Conservation (phyloP, 2,113 vertebrate species). For the Myiopsitta monachus region DNA sequence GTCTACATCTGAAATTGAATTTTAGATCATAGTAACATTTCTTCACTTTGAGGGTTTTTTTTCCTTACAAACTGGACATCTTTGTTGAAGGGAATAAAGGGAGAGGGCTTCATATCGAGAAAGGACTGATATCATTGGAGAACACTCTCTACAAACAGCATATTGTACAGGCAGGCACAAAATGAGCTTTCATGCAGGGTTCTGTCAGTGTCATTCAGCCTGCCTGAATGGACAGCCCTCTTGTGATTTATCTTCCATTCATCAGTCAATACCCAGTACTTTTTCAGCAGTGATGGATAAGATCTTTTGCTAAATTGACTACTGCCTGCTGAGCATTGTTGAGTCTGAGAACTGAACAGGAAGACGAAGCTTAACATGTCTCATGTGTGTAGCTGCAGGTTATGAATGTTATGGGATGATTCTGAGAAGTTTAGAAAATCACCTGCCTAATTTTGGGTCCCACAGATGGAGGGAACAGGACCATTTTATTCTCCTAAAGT, state of each 20-base stretch:
- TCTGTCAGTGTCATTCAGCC: conserved; percentile 75
- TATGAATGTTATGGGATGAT: background rate
- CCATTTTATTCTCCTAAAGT: background rate
- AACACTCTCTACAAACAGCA: conserved; percentile 62
- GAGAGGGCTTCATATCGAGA: conserved; percentile 60
- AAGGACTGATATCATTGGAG: conserved; percentile 69
- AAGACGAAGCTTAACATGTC: conserved; percentile 47
- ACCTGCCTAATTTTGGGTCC: background rate
- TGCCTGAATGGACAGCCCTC: conserved; percentile 74
- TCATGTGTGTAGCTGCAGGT: conserved; percentile 30
- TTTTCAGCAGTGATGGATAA: conserved; percentile 77
- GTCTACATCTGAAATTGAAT: conserved; percentile 59
- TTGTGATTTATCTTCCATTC: conserved; percentile 80
- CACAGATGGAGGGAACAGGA: background rate
- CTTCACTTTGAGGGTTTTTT: conserved; percentile 52
- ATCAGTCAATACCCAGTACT: conserved; percentile 70
- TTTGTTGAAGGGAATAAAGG: conserved; percentile 72
- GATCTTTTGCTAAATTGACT: conserved; percentile 76
- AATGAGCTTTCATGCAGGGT: conserved; percentile 73
- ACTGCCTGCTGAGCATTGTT: conserved; percentile 78
- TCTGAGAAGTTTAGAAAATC: background rate
- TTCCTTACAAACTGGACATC: conserved; percentile 44
- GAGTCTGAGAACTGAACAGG: conserved; percentile 66
- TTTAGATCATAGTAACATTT: conserved; percentile 62
- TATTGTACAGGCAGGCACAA: conserved; percentile 73